Percentiles rank a stretch among this genome's conserved stretches.
These are phyloP conservation scores for Camponotus floridanus DNA, from an alignment of 1,140 invertebrate genomes.

Conservation along the genomic window DNA sequence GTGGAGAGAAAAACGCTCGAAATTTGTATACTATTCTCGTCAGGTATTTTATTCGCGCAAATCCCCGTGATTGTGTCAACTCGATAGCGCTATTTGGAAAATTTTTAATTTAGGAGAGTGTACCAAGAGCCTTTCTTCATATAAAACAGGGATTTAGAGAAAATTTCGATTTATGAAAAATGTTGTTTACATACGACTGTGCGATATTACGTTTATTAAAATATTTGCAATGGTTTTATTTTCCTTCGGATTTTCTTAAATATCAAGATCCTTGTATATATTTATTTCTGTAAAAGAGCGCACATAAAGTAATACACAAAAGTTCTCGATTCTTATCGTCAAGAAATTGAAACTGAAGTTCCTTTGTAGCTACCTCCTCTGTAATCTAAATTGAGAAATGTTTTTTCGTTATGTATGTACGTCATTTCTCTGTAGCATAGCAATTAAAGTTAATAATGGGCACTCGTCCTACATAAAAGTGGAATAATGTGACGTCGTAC, in stretches of 20 bases:
- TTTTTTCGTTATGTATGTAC: constrained; percentile 20
- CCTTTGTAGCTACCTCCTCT: neutral
- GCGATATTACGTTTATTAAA: neutral
- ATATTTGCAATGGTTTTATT: neutral
- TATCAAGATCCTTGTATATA: constrained; percentile 2
- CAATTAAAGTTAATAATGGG: constrained; percentile 60
- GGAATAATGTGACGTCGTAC: constrained; percentile 44
- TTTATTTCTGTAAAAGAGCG: neutral
- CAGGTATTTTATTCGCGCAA: neutral
- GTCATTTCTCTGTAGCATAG: constrained; percentile 15
- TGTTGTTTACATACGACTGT: neutral
- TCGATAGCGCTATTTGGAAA: neutral
- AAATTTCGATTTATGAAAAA: neutral
- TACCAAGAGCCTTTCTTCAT: neutral
- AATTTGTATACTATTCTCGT: neutral
- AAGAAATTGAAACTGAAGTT: neutral
- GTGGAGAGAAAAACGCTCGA: neutral
- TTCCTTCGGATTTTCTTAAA: neutral
- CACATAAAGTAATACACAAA: neutral
- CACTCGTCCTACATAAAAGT: constrained; percentile 38
- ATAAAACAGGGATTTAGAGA: neutral
- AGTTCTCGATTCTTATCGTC: neutral
- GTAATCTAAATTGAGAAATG: constrained; percentile 10
- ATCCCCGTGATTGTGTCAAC: neutral
- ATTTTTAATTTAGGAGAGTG: neutral